Percentiles rank a stretch among this genome's conserved stretches.
phyloP scores from a whole-genome alignment of 2,113 vertebrate species.

The Oryzias celebensis region DNA sequence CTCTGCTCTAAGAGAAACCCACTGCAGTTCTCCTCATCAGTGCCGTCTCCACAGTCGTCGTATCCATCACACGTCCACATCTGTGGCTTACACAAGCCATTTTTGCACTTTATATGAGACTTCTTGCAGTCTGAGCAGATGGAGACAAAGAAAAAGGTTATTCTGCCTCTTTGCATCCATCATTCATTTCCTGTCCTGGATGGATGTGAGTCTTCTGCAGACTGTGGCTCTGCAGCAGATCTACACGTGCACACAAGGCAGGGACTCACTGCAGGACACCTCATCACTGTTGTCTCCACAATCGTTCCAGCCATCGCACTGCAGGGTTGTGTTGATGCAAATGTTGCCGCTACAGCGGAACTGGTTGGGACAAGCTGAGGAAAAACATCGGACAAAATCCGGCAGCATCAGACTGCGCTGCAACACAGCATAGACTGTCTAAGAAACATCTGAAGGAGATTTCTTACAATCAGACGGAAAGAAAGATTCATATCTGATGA shows the following conservation, averaged over 20 bases:
- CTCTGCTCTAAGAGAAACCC: slow-evolving; percentile 31
- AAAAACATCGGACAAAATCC: background rate
- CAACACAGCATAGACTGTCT: background rate
- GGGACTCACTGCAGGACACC: slow-evolving; percentile 80
- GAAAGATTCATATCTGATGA: slow-evolving; percentile 82
- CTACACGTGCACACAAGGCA: background rate
- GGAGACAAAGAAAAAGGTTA: background rate
- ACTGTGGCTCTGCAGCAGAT: background rate
- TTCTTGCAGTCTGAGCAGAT: slow-evolving; percentile 65
- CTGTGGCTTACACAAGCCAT: slow-evolving; percentile 83
- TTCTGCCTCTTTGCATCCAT: background rate
- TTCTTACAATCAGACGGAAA: slow-evolving; percentile 83
- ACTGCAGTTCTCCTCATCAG: slow-evolving; percentile 86
- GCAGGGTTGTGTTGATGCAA: slow-evolving; percentile 76
- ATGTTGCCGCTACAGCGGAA: slow-evolving; percentile 84
- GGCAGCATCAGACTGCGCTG: background rate
- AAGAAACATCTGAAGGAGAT: fast-evolving
- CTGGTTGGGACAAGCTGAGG: slow-evolving; percentile 56
- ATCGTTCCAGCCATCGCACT: slow-evolving; percentile 88
- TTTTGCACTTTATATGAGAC: slow-evolving; percentile 83
- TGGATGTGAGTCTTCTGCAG: too few relatives aligned
- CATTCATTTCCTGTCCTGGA: background rate
- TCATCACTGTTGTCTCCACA: slow-evolving; percentile 88
- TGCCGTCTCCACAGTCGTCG: slow-evolving; percentile 87
- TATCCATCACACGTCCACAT: slow-evolving; percentile 86